phyloP scores from a whole-genome alignment of 2,888 invertebrate genomes.

The Drosophila aldrichi region DNA sequence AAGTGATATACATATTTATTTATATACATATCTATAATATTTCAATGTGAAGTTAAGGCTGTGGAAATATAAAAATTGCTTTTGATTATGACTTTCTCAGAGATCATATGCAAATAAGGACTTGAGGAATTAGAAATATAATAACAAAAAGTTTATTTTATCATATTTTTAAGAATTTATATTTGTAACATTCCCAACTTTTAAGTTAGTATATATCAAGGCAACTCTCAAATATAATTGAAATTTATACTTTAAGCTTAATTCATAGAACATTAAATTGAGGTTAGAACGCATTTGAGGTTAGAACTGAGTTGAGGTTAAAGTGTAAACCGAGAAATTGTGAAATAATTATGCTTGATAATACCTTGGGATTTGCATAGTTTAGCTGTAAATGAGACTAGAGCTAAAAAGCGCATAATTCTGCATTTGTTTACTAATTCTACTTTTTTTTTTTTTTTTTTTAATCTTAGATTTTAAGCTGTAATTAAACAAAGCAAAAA shows the following conservation, averaged over 20 bases:
- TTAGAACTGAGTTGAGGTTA: neutral
- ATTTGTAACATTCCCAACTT: no score
- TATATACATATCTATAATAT: neutral
- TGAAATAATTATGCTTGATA: neutral
- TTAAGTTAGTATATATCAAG: no score
- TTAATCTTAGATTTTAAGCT: conserved; percentile 76
- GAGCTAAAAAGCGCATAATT: conserved; percentile 13
- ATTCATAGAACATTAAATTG: neutral
- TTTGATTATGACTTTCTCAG: no score
- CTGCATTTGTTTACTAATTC: conserved; percentile 24
- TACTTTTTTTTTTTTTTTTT: conserved; percentile 32
- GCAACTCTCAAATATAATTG: no score
- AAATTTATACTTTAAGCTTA: no score
- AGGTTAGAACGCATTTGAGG: neutral
- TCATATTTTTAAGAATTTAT: no score
- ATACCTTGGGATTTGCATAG: conserved; percentile 3
- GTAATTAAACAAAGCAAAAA: conserved; percentile 78
- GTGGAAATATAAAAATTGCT: no score
- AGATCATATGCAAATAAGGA: no score
- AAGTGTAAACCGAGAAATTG: neutral
- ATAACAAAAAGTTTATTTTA: no score
- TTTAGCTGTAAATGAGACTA: conserved; percentile 17
- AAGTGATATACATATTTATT: neutral
- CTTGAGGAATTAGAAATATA: neutral
- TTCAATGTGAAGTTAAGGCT: no score